Evolutionary conservation across 2,113 vertebrate genomes (phyloP), one percentile per base, ranked within the genome.

Genomic region (Chinchilla lanigera): DNA sequence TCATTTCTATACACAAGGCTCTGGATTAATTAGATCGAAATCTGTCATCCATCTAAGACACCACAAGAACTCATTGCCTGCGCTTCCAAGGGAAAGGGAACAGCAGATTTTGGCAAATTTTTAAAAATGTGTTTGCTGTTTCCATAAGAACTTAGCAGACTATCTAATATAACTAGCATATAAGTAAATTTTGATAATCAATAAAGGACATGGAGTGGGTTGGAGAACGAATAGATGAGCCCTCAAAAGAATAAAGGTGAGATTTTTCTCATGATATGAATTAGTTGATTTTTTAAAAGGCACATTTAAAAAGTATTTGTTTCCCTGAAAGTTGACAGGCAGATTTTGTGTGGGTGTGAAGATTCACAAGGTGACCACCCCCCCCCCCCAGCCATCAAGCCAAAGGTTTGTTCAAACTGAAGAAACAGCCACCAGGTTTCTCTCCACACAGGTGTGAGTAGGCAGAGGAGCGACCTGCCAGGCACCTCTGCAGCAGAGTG

Each of bases 1-100:
- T 99, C 98, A 97, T 98, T 98, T 98, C 98, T 98, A 98, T 98
- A 98, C 98, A 98, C 98, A 98, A 98, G 98, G 98, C 98, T 98
- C 98, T 98, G 98, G 98, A 99, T 99, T 99, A 99, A 99, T 99
- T 99, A 99, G 98, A 98, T 98, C 85, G 97, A 98, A 99, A 98
- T 99, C 98, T 99, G 99, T 98, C 98, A 98, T 98, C 98, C 98
- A 97, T 98, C 98, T 98, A 98, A 98, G 98, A 98, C 98, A 97
- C 97, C 97, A 96, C 88, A 97, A 98, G 98, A 98, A 98, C 95
- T 65, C 87, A 80, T 61, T 96, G 61, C 92, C 67, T 77, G 22
- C 67, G 65, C 77, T 95, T 96, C 88, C 24, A 35, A 96, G 90
- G 88, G 92, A 95, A 95, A 96, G 89, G 33, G 90, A 96, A 93